Conservation (phyloP, 2,113 vertebrate species). For the Takifugu flavidus region DNA sequence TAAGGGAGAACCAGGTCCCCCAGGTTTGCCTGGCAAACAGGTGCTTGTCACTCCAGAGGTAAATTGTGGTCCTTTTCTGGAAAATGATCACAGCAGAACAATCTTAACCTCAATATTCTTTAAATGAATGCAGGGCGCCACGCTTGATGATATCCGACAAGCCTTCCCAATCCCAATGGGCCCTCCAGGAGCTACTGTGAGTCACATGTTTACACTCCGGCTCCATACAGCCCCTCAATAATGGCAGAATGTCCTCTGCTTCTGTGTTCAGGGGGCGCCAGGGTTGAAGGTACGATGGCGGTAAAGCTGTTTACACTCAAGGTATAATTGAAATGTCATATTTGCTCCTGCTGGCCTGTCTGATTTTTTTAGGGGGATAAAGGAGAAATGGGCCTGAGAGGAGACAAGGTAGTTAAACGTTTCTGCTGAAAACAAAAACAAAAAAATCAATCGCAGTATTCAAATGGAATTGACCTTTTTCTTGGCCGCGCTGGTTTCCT, state of each 20-base stretch:
- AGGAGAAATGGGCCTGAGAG: constrained; percentile 66
- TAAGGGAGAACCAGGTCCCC: constrained; percentile 73
- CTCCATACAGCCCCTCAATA: too few relatives aligned
- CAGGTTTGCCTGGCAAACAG: constrained; percentile 72
- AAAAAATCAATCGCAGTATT: constrained; percentile 5
- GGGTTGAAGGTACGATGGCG: constrained; percentile 69
- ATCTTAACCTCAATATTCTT: too few relatives aligned
- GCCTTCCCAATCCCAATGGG: constrained; percentile 74
- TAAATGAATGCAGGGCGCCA: constrained; percentile 58
- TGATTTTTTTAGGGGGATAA: constrained; percentile 68
- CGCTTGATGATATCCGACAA: constrained; percentile 66
- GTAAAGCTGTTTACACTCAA: background rate
- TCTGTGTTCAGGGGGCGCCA: constrained; percentile 66
- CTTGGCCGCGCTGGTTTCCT: constrained; percentile 13
- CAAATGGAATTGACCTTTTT: constrained; percentile 3
- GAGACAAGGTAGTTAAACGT: constrained; percentile 63
- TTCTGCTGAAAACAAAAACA: background rate
- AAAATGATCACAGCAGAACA: background rate
- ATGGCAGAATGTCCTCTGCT: constrained; percentile 19
- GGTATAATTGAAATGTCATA: background rate
- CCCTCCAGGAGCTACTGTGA: constrained; percentile 72
- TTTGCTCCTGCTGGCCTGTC: constrained; percentile 7
- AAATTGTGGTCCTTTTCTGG: constrained; percentile 8
- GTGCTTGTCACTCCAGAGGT: constrained; percentile 71
- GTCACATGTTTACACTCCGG: constrained; percentile 18